A percentile compares a stretch with the other conserved stretches of the same genome.
Evolutionary conservation across 2,888 invertebrate genomes (phyloP).

Genomic region (Agrochola lychnidis): DNA sequence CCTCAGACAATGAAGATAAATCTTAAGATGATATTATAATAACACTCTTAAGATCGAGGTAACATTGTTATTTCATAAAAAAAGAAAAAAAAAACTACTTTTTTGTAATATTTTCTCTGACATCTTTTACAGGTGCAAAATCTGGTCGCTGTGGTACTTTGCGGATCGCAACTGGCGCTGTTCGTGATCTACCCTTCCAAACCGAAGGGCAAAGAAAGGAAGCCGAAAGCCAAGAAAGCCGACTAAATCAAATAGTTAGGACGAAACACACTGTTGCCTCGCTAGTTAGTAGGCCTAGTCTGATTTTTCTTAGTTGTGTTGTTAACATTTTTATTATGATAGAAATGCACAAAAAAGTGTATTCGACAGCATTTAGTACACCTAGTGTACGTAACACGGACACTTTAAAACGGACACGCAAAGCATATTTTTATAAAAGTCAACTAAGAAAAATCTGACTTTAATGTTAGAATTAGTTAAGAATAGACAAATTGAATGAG

Average conservation of each 20-base stretch:
- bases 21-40: no score
- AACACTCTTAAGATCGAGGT: no score
- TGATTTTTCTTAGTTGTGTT: conserved; percentile 18
- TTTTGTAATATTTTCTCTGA: not conserved
- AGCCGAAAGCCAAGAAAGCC: conserved; percentile 83
- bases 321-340: not conserved
- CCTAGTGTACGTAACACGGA: not conserved
- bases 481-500: conserved; percentile 17
- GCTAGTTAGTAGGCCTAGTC: conserved; percentile 45
- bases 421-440: not conserved
- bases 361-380: conserved; percentile 3
- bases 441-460: conserved; percentile 6
- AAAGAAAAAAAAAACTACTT: no score
- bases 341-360: not conserved
- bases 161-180: conserved; percentile 92
- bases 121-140: conserved; percentile 93
- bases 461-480: conserved; percentile 12
- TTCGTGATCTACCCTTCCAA: conserved; percentile 93
- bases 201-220: conserved; percentile 82
- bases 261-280: conserved; percentile 58
- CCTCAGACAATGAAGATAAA: no score
- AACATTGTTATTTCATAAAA: no score
- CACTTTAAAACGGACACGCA: not conserved
- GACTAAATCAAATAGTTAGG: conserved; percentile 71
- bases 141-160: conserved; percentile 91